Conservation (phyloP, 2,888 invertebrate genomes). For the Halocaridina rubra region DNA sequence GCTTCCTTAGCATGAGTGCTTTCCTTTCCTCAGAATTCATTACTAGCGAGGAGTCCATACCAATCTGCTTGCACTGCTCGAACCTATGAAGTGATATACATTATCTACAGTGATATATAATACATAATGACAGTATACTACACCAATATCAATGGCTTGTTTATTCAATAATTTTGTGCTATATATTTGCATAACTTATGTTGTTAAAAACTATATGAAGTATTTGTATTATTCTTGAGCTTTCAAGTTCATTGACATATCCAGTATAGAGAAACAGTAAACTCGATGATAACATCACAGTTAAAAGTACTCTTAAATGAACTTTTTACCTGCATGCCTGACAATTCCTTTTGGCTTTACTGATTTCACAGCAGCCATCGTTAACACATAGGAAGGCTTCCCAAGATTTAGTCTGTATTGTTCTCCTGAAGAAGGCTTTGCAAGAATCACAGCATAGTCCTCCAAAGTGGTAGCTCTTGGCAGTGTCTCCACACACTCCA, state of each 20-base stretch:
- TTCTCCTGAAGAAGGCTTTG: conserved; percentile 38
- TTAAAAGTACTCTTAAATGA: neutral
- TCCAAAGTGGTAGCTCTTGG: conserved; percentile 21
- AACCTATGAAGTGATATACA: too few relatives aligned
- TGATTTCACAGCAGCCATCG: neutral
- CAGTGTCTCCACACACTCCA: conserved; percentile 19
- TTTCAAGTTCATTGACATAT: too few relatives aligned
- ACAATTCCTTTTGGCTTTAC: neutral
- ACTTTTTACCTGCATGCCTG: conserved; percentile 9
- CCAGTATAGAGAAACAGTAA: neutral
- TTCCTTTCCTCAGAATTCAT: conserved; percentile 17
- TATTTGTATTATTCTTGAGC: neutral
- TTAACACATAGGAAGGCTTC: conserved; percentile 4
- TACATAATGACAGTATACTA: too few relatives aligned
- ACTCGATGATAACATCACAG: neutral
- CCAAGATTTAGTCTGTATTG: conserved; percentile 1
- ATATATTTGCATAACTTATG: neutral
- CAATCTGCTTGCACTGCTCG: conserved; percentile 8
- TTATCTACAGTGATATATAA: too few relatives aligned
- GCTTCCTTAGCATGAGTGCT: conserved; percentile 1
- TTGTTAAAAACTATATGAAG: neutral
- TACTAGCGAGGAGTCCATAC: conserved; percentile 21
- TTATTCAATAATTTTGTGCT: neutral
- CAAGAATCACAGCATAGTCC: conserved; percentile 21
- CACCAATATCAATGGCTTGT: neutral